These are phyloP conservation scores for Drosophila persimilis DNA, from an alignment of 1,140 invertebrate genomes.

Conservation along the genomic window DNA sequence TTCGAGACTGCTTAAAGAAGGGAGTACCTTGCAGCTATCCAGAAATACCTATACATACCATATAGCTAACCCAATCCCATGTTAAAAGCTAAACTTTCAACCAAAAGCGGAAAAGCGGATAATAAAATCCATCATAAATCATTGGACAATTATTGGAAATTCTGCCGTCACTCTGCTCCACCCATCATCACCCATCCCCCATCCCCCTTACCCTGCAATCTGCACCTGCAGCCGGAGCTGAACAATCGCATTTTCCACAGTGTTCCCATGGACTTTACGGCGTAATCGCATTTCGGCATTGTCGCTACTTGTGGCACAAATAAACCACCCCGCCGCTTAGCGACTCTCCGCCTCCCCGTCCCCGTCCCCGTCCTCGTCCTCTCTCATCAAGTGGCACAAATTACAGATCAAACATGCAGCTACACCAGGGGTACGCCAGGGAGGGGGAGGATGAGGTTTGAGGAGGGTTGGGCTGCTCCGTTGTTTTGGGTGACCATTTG, in stretches of 20 bases:
- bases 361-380: neutral
- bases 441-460: neutral
- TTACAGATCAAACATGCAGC: constrained; percentile 55
- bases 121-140: constrained; percentile 30
- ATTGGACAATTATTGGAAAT: constrained; percentile 30
- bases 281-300: constrained; percentile 44
- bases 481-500: constrained; percentile 56
- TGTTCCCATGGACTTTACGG: constrained; percentile 32
- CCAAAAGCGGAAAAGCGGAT: constrained; percentile 3
- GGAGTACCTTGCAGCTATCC: too few species aligned
- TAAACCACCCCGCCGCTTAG: constrained; percentile 60
- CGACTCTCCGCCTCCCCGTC: constrained; percentile 1
- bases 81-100: constrained; percentile 2
- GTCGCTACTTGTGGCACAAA: constrained; percentile 54
- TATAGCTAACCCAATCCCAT: neutral
- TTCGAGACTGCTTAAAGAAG: too few species aligned
- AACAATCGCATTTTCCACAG: constrained; percentile 52
- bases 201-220: constrained; percentile 4
- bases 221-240: constrained; percentile 49
- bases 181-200: neutral
- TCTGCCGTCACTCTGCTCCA: too few species aligned
- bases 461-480: constrained; percentile 1
- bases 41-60: too few species aligned
- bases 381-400: constrained; percentile 56
- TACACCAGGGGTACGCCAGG: neutral